These are phyloP conservation scores for Oeneis ivallda DNA, from an alignment of 2,888 invertebrate genomes.

Conservation along the genomic window DNA sequence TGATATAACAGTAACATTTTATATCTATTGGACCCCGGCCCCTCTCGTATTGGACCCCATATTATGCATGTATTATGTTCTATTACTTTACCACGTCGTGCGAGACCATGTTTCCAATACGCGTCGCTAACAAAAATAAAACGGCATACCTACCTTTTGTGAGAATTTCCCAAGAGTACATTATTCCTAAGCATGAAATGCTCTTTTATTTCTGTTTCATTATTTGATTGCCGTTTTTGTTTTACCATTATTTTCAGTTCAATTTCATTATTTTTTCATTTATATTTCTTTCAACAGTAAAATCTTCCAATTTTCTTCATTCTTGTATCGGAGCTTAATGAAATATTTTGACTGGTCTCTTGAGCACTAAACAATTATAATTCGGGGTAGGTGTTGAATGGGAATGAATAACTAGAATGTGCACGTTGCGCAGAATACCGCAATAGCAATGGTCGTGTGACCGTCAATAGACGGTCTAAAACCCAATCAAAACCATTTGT, in stretches of 20 bases:
- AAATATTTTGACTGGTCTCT: neutral
- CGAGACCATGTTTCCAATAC: slow-evolving; percentile 8
- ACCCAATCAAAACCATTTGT: no score
- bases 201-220: slow-evolving; percentile 18
- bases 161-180: slow-evolving; percentile 24
- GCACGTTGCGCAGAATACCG: neutral
- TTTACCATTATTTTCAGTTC: slow-evolving; percentile 11
- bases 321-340: neutral
- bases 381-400: neutral
- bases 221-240: slow-evolving; percentile 20
- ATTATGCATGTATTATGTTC: neutral
- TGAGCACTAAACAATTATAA: neutral
- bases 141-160: slow-evolving; percentile 12
- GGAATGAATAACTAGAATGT: neutral
- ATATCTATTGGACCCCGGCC: no score
- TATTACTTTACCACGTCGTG: slow-evolving; percentile 6
- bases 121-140: slow-evolving; percentile 18
- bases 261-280: slow-evolving; percentile 5
- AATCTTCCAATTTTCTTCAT: neutral
- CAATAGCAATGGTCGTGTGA: neutral
- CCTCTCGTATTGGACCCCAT: no score
- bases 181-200: slow-evolving; percentile 19
- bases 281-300: neutral
- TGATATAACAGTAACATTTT: no score
- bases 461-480: neutral